Conservation (phyloP, 2,113 vertebrate genomes). For the Aptenodytes forsteri region DNA sequence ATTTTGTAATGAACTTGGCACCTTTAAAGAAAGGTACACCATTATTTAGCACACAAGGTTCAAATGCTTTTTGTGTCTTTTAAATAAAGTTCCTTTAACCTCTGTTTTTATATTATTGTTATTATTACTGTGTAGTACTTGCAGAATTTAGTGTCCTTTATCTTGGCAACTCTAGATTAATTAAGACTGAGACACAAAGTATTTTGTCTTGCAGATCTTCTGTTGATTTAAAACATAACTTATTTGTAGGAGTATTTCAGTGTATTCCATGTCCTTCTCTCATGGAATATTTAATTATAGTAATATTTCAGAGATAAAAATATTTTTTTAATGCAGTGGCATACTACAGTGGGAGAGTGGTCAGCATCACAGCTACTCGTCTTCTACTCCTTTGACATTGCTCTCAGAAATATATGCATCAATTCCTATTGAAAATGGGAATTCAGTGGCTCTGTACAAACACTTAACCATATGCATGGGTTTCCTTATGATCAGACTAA, state of each 20-base stretch:
- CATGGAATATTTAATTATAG: background rate
- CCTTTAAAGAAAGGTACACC: background rate
- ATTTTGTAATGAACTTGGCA: background rate
- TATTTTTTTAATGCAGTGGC: background rate
- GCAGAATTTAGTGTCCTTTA: background rate
- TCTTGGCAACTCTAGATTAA: background rate
- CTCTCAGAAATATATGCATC: background rate
- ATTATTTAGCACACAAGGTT: background rate
- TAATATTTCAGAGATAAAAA: background rate
- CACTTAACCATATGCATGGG: background rate
- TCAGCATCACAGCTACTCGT: background rate
- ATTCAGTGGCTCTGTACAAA: background rate
- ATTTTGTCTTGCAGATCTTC: background rate
- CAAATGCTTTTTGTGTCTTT: background rate
- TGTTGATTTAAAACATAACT: background rate
- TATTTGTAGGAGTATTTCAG: background rate
- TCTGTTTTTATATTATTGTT: background rate
- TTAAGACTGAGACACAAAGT: background rate
- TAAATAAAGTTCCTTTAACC: background rate
- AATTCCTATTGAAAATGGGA: background rate
- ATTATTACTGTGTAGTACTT: background rate
- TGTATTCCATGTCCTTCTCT: background rate
- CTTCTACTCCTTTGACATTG: background rate
- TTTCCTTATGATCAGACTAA: background rate
- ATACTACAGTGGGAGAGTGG: background rate